Evolutionary conservation across 1,140 invertebrate genomes (phyloP), one percentile per base, ranked within the genome.

Genomic region (Aethina tumida): DNA sequence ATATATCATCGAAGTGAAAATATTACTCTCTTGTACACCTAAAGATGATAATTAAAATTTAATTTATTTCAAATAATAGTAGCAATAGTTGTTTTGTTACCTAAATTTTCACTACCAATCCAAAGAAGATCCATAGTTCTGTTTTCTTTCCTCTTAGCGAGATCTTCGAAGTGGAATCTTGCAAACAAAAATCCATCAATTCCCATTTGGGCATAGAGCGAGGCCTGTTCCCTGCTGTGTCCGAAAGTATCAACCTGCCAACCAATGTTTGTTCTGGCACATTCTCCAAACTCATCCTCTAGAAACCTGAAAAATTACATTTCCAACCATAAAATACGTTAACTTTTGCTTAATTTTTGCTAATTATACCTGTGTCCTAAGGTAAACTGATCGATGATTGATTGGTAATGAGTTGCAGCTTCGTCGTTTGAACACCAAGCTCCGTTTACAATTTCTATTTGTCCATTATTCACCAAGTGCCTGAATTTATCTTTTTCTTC

Each of bases 351-450:
- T n/a, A n/a, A n/a, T n/a, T n/a, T n/a, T n/a, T n/a, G n/a, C n/a
- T n/a, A n/a, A n/a, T n/a, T n/a, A n/a, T n/a, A 74, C 71, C 69
- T 66, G 5, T 74, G 55, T 8, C 71, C 73, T 67, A 69, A 73
- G 27, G 73, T 71, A 61, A 83, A 82, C 56, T 89, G 83, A 55
- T 92, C 86, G 43, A 92, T 83, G n/a, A 85, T 80, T 25, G 79
- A 78, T 31, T 75, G 71, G 54, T 91, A 92, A 59, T 89, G 81
- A 2, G 76, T 68, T 0, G 75, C 66, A 0, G 83, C 84, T 56
- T 90, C 86, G 56, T 90, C 86, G 57, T 88, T 83, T 80, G 84
- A 82, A 40, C 69, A 73, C 77, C 78, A 83, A 2, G 69, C 71
- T 0, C 79, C 80, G 3, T 69, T 73, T 36, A 75, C 78, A 51